Evolutionary conservation across 2,888 invertebrate genomes (phyloP).

Genomic region (Phragmatobia fuliginosa): DNA sequence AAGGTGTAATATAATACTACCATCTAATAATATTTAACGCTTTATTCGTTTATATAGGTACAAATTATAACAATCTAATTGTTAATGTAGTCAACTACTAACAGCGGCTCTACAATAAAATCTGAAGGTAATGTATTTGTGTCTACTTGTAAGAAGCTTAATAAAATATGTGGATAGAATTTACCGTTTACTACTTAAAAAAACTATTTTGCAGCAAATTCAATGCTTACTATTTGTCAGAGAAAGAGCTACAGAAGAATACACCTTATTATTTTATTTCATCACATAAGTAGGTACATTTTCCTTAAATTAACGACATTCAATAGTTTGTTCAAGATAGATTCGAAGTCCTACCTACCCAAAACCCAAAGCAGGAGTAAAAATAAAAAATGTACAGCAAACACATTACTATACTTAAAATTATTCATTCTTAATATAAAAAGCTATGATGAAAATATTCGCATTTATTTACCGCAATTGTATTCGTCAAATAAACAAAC

Average conservation of each 20-base stretch:
- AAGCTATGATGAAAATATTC: constrained; percentile 18
- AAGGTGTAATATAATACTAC: constrained; percentile 13
- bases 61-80: neutral
- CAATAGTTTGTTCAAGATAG: neutral
- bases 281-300: neutral
- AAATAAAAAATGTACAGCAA: neutral
- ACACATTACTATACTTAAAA: neutral
- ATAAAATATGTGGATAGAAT: neutral
- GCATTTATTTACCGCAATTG: constrained; percentile 42
- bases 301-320: neutral
- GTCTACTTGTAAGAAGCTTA: neutral
- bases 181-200: too few species aligned
- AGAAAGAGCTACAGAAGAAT: neutral
- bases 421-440: neutral
- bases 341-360: neutral
- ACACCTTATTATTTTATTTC: neutral
- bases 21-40: neutral
- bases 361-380: neutral
- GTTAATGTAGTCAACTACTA: neutral
- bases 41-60: neutral
- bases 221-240: neutral
- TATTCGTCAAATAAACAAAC: constrained; percentile 47
- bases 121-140: neutral
- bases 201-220: neutral
- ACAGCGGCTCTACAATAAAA: neutral